Evolutionary conservation across 2,797 vertebrate species (phyloP), one percentile per base, ranked within the genome.

Genomic region (Amblyopsis hoosieri): DNA sequence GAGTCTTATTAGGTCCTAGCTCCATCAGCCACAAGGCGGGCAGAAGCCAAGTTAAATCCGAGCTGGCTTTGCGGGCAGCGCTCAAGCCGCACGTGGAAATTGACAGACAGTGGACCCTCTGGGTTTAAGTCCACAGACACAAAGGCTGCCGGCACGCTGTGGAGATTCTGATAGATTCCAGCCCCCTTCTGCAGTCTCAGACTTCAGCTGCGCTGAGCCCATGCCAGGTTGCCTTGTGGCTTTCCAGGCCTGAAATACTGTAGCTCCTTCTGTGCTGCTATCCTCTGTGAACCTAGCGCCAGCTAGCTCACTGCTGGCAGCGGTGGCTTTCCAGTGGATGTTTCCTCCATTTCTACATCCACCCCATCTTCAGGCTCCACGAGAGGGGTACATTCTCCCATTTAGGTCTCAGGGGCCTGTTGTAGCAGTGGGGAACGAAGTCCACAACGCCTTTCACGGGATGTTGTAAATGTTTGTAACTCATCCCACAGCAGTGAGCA

Each of bases 261-360:
- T 37, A 79, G 60, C 73, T 77, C 74, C 73, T 69, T 75, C 70
- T 64, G 54, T 66, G 58, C 67, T 80, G 56, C 62, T 75, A n/a
- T 14, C 37, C 71, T 50, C 66, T 0, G 59, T 54, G 8, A 19
- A 2, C 55, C 59, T 62, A 72, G 78, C 68, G 69, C 76, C 72
- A 79, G 60, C 67, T 54, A 69, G 66, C 52, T 9, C 19, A 8
- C 33, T 52, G 4, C 45, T 12, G 12, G 70, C 67, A 66, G 69
- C 42, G 11, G 61, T 1, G 45, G 23, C 65, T 79, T 69, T 67
- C 70, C 67, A 63, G 60, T 63, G 68, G 66, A 60, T 76, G 77
- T 56, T 83, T 79, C 72, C 71, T 79, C 54, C 12, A n/a, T 68
- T 74, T 66, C 51, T 64, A 67, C 60, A 76, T 70, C 54, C 8